A percentile compares a stretch with the other conserved stretches of the same genome.
Conservation (phyloP, 2,113 vertebrate genomes). For the Phalacrocorax carbo region DNA sequence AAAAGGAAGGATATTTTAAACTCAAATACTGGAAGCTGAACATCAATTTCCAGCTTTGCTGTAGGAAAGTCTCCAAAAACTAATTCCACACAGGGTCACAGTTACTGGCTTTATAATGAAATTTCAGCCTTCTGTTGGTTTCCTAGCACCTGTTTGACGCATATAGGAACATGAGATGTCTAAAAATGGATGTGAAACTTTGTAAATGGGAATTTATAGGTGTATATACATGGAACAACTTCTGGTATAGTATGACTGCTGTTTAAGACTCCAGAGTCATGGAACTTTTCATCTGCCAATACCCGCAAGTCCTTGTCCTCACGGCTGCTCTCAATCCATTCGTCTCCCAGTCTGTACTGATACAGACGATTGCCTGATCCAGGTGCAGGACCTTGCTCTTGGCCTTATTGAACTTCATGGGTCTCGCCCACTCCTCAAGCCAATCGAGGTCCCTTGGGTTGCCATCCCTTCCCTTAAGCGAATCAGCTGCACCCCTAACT, state of each 20-base stretch:
- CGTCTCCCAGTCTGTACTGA: not conserved
- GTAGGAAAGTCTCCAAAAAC: not conserved
- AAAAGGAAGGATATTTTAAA: not conserved
- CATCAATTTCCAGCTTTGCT: not conserved
- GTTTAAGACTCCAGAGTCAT: not conserved
- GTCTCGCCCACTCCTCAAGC: rapidly evolving
- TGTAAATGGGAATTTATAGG: not conserved
- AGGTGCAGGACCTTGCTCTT: not conserved
- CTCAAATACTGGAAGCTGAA: not conserved
- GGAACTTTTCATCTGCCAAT: not conserved
- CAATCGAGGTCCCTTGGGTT: not conserved
- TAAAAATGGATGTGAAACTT: not conserved
- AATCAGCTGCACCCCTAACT: not conserved
- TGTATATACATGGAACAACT: not conserved
- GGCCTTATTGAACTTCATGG: not conserved
- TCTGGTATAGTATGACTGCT: not conserved
- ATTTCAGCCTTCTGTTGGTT: not conserved
- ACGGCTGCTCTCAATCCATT: not conserved
- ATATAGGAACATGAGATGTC: not conserved
- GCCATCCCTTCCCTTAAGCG: not conserved
- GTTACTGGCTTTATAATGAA: not conserved
- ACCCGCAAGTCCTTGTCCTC: not conserved
- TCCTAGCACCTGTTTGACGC: not conserved
- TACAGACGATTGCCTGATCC: no score
- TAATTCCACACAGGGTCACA: not conserved